A percentile compares a stretch with the other conserved stretches of the same genome.
These are phyloP conservation scores for Bombyx mandarina DNA, from an alignment of 1,140 invertebrate species.

Conservation along the genomic window DNA sequence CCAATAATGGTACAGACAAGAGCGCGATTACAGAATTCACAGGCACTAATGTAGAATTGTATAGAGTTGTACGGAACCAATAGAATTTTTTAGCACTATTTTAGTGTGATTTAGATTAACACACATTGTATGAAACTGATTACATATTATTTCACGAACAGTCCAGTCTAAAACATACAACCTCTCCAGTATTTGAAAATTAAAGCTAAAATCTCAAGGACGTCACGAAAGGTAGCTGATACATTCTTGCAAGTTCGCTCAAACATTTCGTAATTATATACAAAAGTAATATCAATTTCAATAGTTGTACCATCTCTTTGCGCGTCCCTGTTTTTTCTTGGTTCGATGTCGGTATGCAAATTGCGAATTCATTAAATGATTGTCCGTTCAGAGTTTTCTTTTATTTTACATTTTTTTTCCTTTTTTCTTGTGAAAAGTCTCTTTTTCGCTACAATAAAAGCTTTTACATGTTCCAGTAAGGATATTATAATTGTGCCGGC, in stretches of 20 bases:
- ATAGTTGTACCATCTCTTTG: slow-evolving; percentile 19
- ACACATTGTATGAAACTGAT: no score
- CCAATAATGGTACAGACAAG: slow-evolving; percentile 43
- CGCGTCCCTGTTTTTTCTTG: slow-evolving; percentile 26
- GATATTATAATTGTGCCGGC: no score
- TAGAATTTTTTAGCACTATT: slow-evolving; percentile 9
- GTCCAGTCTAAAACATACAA: background rate
- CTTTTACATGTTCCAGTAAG: no score
- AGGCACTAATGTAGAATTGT: slow-evolving; percentile 16
- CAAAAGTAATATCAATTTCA: background rate
- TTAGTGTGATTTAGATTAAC: slow-evolving; percentile 1
- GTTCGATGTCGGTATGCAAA: slow-evolving; percentile 51
- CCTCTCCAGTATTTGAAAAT: background rate
- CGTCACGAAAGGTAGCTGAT: no score
- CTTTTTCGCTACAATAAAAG: slow-evolving; percentile 16
- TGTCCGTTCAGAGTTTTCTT: slow-evolving; percentile 39
- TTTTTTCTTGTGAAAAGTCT: slow-evolving; percentile 42
- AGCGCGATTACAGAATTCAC: slow-evolving; percentile 38
- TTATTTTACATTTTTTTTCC: slow-evolving; percentile 27
- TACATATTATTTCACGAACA: no score
- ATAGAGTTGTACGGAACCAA: slow-evolving; percentile 15
- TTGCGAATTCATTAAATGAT: slow-evolving; percentile 61
- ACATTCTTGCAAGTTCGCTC: background rate
- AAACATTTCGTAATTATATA: background rate
- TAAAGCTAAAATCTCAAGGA: background rate